phyloP scores from a whole-genome alignment of 2,113 vertebrate genomes.

The Scortum barcoo region DNA sequence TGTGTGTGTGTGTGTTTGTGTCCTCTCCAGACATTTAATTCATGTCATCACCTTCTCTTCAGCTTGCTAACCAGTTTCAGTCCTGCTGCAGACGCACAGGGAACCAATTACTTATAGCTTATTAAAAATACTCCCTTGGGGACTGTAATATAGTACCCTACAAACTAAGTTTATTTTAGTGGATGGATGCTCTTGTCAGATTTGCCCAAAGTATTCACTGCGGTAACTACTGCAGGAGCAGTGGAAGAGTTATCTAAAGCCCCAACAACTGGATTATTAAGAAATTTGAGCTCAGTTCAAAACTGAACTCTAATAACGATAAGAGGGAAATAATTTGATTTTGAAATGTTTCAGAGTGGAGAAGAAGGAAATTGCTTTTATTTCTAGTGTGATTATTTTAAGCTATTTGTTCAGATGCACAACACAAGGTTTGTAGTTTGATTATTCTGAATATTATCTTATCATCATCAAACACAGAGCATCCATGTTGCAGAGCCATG shows the following conservation, averaged over 20 bases:
- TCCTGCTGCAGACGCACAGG: not conserved
- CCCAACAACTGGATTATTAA: not conserved
- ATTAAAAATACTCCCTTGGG: conserved; percentile 11
- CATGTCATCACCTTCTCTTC: not conserved
- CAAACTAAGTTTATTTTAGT: not conserved
- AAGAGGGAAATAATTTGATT: not conserved
- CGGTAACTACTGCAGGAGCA: not conserved
- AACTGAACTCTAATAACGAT: not conserved
- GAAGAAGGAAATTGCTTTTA: not conserved
- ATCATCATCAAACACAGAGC: not conserved
- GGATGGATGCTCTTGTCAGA: conserved; percentile 16
- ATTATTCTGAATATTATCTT: not conserved
- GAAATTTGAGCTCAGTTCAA: not conserved
- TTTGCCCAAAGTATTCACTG: conserved; percentile 9
- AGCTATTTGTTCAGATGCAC: not conserved
- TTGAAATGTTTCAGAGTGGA: not conserved
- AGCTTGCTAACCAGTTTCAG: not conserved
- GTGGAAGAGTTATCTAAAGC: not conserved
- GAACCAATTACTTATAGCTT: conserved; percentile 17
- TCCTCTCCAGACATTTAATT: not conserved
- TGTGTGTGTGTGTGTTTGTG: not conserved
- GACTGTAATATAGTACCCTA: not conserved
- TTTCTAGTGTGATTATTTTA: not conserved
- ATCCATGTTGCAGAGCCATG: no score
- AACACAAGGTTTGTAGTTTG: not conserved